Percentiles rank a stretch among this genome's conserved stretches.
phyloP scores from a whole-genome alignment of 2,113 vertebrate genomes.

The Cyprinodon tularosa region DNA sequence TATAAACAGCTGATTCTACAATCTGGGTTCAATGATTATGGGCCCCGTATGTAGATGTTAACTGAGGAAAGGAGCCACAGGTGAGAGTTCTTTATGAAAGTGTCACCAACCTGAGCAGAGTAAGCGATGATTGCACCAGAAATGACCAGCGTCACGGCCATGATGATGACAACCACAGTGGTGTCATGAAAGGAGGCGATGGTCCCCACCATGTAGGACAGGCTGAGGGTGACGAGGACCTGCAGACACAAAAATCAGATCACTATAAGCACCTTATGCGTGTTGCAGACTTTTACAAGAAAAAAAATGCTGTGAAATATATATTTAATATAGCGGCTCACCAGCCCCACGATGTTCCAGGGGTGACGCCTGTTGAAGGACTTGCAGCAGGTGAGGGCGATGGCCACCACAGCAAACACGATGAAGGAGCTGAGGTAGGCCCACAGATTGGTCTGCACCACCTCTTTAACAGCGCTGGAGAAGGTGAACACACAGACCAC shows the following conservation, averaged over 20 bases:
- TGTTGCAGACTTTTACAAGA: background rate
- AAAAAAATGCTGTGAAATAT: too few species aligned
- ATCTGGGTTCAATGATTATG: background rate
- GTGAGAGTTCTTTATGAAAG: background rate
- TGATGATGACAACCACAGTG: slow-evolving; percentile 69
- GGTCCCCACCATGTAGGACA: slow-evolving; percentile 79
- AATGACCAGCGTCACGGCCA: slow-evolving; percentile 72
- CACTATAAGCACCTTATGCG: background rate
- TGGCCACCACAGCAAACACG: slow-evolving; percentile 57
- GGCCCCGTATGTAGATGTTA: too few species aligned
- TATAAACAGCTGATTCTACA: too few species aligned
- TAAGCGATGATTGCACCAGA: slow-evolving; percentile 74
- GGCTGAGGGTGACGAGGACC: slow-evolving; percentile 73
- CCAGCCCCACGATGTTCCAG: slow-evolving; percentile 79
- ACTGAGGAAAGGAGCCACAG: too few species aligned
- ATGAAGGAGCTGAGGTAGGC: slow-evolving; percentile 73
- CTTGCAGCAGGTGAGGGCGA: slow-evolving; percentile 48
- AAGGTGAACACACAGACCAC: slow-evolving; percentile 81
- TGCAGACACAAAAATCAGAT: slow-evolving; percentile 24
- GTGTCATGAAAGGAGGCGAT: slow-evolving; percentile 78
- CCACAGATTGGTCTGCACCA: slow-evolving; percentile 61
- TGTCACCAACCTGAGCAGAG: slow-evolving; percentile 72
- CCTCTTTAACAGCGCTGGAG: slow-evolving; percentile 58
- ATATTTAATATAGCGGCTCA: slow-evolving; percentile 33
- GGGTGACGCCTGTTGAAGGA: slow-evolving; percentile 71